Evolutionary conservation across 2,888 invertebrate species (phyloP), one percentile per base, ranked within the genome.

Genomic region (Microdon myrmicae): DNA sequence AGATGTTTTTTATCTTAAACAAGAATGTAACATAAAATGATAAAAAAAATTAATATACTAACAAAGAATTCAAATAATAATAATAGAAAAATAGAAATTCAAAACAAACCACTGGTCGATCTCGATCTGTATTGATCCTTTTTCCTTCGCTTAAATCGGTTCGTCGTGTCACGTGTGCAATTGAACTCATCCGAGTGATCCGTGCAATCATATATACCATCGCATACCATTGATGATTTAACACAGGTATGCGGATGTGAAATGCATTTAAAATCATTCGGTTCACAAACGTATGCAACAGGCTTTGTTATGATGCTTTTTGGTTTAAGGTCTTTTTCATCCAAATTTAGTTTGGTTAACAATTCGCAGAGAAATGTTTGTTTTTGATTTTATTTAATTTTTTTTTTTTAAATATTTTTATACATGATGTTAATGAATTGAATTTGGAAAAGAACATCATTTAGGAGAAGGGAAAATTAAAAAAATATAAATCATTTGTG

Each of bases 131-230:
- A 29, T 25, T 58, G 67, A 39, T 73, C 71, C 72, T 77, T 78
- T 68, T 78, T 78, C 78, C 77, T 76, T 45, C 77, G 72, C 68
- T 77, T 78, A 41, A 72, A 72, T 45, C 68, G 25, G 39, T 53
- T 54, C 61, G 51, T 44, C 38, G 68, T 64, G 3, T 74, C 73
- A 2, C 72, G 71, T 12, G 74, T 75, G 43, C 88, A 88, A 70
- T 82, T 81, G 9, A 79, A 77, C 72, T 89, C 89, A 68, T 89
- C 89, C 67, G 86, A 87, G 8, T 83, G 84, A 69, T 83, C 83
- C 60, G 82, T 81, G 73, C 86, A 86, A 69, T 86, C 85, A 10
- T 69, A 61, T 23, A 74, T 72, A 22, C 80, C 79, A 71, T 90
- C 84, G 75, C 89, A 89, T 31, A 79, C 77, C 74, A 75, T 74